Evolutionary conservation across 2,113 vertebrate species (phyloP), one percentile per base, ranked within the genome.

Genomic region (Tympanuchus pallidicinctus): DNA sequence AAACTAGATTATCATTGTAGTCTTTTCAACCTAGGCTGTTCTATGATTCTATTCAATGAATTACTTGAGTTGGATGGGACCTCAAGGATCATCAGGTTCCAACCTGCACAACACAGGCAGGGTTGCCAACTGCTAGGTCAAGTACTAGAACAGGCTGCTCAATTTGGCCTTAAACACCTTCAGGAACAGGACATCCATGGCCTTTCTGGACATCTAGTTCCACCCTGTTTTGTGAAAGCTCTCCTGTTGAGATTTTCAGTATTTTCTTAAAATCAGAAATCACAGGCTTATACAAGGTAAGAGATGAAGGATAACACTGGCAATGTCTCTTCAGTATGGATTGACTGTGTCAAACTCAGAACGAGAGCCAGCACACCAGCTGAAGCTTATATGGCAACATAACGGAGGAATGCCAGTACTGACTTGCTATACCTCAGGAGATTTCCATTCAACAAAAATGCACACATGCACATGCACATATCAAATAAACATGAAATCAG

Each of bases 381-480:
- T 60, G 42, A 77, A 27, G 8, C 3, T 81, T 20, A 21, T 27
- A 59, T 4, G 12, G 10, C 21, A 69, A 8, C 6, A 10, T 59
- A 43, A 66, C 4, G 40, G 8, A 69, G 38, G 40, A 78, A 79
- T 12, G 6, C 25, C 8, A 48, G 11, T 34, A n/a, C 0, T 1
- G n/a, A 59, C 12, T 24, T 63, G 4, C 13, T 70, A 7, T 47
- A 28, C 4, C 17, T 78, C 65, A 65, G 59, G 59, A 64, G 5
- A 32, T 20, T 85, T 85, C 20, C 77, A 14, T 56, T 66, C 56
- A 56, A 27, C 34, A 82, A 65, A 69, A 82, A 40, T 11, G 27
- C 32, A 36, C 7, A 4, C 28, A 15, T 45, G 22, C 9, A 47
- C 0, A 0, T 38, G 8, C 21, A 30, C 16, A 3, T 27, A 28